Percentiles rank a stretch among this genome's conserved stretches.
Evolutionary conservation across 2,113 vertebrate genomes (phyloP).

Genomic region (Trochalopteron elliotii): DNA sequence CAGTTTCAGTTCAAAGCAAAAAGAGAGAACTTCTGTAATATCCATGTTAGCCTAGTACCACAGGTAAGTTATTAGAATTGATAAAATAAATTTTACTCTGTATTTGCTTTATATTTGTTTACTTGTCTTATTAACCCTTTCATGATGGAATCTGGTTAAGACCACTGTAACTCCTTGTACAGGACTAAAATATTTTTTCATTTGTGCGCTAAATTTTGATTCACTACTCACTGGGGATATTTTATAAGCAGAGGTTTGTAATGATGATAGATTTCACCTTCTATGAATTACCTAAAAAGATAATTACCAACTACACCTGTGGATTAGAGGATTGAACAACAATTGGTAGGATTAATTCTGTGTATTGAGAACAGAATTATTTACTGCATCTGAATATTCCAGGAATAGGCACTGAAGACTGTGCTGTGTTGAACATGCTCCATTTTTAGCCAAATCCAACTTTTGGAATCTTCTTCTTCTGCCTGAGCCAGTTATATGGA

Average conservation of each 20-base stretch:
- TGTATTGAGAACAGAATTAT: not conserved
- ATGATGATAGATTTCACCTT: not conserved
- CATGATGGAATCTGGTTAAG: not conserved
- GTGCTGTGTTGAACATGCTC: not conserved
- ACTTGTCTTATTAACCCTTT: not conserved
- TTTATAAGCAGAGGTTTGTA: not conserved
- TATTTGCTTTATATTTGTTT: not conserved
- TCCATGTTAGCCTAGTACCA: slow-evolving; percentile 82
- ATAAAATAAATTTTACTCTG: not conserved
- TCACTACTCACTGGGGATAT: not conserved
- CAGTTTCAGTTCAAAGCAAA: slow-evolving; percentile 84
- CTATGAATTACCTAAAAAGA: not conserved
- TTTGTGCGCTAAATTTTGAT: not conserved
- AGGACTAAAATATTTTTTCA: not conserved
- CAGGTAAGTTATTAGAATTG: slow-evolving; percentile 65
- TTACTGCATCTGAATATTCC: not conserved
- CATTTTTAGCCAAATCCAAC: not conserved
- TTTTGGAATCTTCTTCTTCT: not conserved
- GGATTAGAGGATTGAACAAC: not conserved
- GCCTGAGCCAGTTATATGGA: not conserved
- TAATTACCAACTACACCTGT: not conserved
- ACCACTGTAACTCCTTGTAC: not conserved
- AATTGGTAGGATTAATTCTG: not conserved
- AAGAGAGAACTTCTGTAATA: slow-evolving; percentile 81
- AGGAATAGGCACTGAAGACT: not conserved